Evolutionary conservation across 1,140 invertebrate genomes (phyloP), one percentile per base, ranked within the genome.

Genomic region (Musca domestica): DNA sequence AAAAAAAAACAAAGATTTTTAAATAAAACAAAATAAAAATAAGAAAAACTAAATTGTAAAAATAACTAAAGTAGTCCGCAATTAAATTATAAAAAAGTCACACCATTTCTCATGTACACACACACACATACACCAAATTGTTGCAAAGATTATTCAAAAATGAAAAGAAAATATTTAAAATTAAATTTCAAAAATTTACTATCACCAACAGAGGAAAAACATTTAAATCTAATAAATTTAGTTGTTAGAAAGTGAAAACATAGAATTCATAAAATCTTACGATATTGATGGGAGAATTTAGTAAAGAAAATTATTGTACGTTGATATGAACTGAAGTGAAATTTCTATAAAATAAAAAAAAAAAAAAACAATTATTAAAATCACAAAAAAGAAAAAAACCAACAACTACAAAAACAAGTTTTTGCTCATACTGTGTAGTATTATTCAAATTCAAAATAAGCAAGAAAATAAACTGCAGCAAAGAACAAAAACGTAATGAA

Each of bases 371-470:
- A 19, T n/a, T n/a, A n/a, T n/a, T n/a, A n/a, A n/a, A n/a, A n/a
- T n/a, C n/a, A n/a, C n/a, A n/a, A n/a, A n/a, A n/a, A n/a, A n/a
- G n/a, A n/a, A n/a, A n/a, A n/a, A n/a, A n/a, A n/a, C n/a, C n/a
- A n/a, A n/a, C n/a, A n/a, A n/a, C n/a, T n/a, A n/a, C n/a, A 5
- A 27, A 56, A 23, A 1, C 14, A 20, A 54, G 22, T 34, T 61
- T 34, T 61, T 61, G 56, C 56, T 61, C 56, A 61, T 34, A 34
- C 34, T 61, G 56, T 41, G 56, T 61, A 61, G 54, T 58, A 58
- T 58, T 58, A 58, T 15, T n/a, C 6, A 51, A 19, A 10, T 51
- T 6, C 19, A 19, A 51, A 9, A 10, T 5, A 51, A 51, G 20
- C 48, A 51, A 19, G 20, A 19, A n/a, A 54, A 30, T 30, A 30